Evolutionary conservation across 2,888 invertebrate genomes (phyloP), one percentile per base, ranked within the genome.

Genomic region (Camptogramma bilineatum): DNA sequence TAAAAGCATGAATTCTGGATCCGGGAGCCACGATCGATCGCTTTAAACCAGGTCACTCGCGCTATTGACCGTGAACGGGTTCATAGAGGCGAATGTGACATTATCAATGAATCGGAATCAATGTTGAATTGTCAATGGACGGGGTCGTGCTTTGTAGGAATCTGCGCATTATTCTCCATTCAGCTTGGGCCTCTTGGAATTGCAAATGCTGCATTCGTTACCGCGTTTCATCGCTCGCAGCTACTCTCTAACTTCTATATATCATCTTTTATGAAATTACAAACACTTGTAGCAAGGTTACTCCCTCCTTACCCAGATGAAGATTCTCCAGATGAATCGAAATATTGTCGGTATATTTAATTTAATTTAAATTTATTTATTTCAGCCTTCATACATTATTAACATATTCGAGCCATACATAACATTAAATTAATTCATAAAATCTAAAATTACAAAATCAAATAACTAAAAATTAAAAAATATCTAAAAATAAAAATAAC

Each of bases 11-110:
- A 60, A 62, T 57, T 48, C 52, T 34, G 55, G 28, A 65, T 61
- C 60, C 56, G 53, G 61, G 61, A 65, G 50, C 18, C 34, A 28
- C 39, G 59, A 65, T 61, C 65, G 65, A 65, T 61, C 56, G 64
- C 9, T 50, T 2, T 3, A 28, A 65, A 64, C 55, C 48, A 52
- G 64, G 52, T 57, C 61, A 47, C 46, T 48, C 48, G 47, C 28
- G 56, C 56, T 47, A 10, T 52, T 62, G 55, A 54, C 64, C 52
- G 56, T 56, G 64, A 56, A 60, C 52, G 56, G 54, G 50, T 58
- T 57, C 52, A 52, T 58, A 50, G 31, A 52, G 19, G 50, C 62
- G 52, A 52, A 39, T 34, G 39, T 56, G 63, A 52, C 63, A 17
- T 52, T 50, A 54, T 63, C 50, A 61, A 61, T 61, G 56, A 53